Conservation (phyloP, 2,888 invertebrate genomes). For the Hanleya hanleyi region DNA sequence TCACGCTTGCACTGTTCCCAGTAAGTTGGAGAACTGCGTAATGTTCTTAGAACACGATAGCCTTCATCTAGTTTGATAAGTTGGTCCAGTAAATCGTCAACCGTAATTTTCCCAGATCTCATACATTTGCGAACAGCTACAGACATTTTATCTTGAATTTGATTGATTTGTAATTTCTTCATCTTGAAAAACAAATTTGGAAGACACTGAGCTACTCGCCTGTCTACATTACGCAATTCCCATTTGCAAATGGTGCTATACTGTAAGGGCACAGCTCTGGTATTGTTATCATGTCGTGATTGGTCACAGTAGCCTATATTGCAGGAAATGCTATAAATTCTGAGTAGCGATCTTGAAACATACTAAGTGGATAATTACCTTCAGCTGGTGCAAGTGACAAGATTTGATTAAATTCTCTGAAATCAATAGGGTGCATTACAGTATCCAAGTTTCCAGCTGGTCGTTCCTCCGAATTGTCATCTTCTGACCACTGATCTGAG, state of each 20-base stretch:
- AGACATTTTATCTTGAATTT: conserved; percentile 27
- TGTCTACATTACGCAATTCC: not conserved
- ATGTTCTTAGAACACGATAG: conserved; percentile 28
- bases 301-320: not conserved
- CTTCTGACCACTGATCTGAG: too few species aligned
- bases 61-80: conserved; percentile 37
- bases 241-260: not conserved
- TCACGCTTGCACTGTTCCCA: conserved; percentile 35
- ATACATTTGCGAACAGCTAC: conserved; percentile 33
- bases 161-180: conserved; percentile 34
- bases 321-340: not conserved
- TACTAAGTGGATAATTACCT: not conserved
- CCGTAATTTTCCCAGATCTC: conserved; percentile 20
- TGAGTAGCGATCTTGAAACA: too few species aligned
- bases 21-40: conserved; percentile 35
- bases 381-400: not conserved
- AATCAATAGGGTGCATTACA: not conserved
- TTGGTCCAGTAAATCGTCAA: conserved; percentile 23
- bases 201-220: conserved; percentile 22
- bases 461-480: too few species aligned
- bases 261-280: too few species aligned
- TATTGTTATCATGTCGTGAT: too few species aligned
- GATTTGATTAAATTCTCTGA: not conserved
- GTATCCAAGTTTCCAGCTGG: not conserved
- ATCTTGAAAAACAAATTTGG: conserved; percentile 35